A percentile compares a stretch with the other conserved stretches of the same genome.
Evolutionary conservation across 2,888 invertebrate species (phyloP).

Genomic region (Heliconius charithonia): DNA sequence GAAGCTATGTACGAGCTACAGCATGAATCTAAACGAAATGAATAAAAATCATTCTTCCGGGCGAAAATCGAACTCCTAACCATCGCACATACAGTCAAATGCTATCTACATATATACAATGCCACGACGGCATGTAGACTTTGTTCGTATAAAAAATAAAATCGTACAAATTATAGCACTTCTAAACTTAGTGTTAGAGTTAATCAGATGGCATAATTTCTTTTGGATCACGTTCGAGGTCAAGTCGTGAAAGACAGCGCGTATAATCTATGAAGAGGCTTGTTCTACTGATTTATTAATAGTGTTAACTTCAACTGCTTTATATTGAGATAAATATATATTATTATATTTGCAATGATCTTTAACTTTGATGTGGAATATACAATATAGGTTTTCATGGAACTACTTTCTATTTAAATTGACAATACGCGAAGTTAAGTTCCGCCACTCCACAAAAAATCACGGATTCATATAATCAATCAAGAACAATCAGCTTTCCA

Average conservation of each 20-base stretch:
- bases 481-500: too few relatives aligned
- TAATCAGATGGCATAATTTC: slow-evolving; percentile 49
- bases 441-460: too few relatives aligned
- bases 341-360: neutral
- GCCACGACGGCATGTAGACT: too few relatives aligned
- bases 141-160: neutral
- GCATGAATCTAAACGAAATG: too few relatives aligned
- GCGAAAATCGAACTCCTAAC: too few relatives aligned
- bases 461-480: too few relatives aligned
- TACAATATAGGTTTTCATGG: neutral
- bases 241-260: slow-evolving; percentile 51
- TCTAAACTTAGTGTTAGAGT: slow-evolving; percentile 40
- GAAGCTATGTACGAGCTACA: too few relatives aligned
- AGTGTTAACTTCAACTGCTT: slow-evolving; percentile 24
- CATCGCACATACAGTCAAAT: too few relatives aligned
- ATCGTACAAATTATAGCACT: slow-evolving; percentile 21
- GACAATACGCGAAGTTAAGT: too few relatives aligned
- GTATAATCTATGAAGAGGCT: slow-evolving; percentile 51
- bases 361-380: neutral
- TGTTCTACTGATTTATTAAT: slow-evolving; percentile 54
- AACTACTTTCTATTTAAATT: neutral
- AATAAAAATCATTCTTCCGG: too few relatives aligned
- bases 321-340: neutral
- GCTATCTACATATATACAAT: too few relatives aligned
- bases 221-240: slow-evolving; percentile 49